These are phyloP conservation scores for Geodia barretti DNA, from an alignment of 37 sponge, comb jelly and placozoan genomes.

Conservation along the genomic window DNA sequence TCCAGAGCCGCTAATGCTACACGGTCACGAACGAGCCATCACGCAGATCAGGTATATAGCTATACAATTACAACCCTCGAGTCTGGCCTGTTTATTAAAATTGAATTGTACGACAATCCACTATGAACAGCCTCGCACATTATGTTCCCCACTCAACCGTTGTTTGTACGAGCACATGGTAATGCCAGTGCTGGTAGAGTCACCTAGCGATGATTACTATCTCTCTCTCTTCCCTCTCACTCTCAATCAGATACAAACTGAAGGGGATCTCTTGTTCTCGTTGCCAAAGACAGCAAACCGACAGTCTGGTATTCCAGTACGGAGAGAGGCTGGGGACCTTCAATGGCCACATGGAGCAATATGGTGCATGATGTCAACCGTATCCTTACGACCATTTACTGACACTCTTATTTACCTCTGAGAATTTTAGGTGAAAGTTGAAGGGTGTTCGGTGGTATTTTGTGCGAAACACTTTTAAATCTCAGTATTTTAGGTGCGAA, in stretches of 20 bases:
- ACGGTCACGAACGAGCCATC: slow-evolving; percentile 96
- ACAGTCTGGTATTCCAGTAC: slow-evolving; percentile 92
- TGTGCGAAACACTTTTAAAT: no score
- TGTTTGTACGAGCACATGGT: no score
- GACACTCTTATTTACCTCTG: neutral
- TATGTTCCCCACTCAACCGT: no score
- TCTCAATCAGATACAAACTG: slow-evolving; percentile 73
- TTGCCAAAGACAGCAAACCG: slow-evolving; percentile 86
- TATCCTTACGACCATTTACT: slow-evolving; percentile 55
- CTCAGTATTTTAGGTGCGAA: neutral
- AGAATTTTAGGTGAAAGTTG: no score
- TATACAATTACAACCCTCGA: no score
- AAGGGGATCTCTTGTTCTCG: slow-evolving; percentile 95
- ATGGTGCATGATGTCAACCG: slow-evolving; percentile 95
- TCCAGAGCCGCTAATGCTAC: slow-evolving; percentile 87
- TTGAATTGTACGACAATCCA: neutral
- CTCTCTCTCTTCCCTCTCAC: neutral
- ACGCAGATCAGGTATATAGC: slow-evolving; percentile 92
- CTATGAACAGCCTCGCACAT: no score
- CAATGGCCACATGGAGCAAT: slow-evolving; percentile 96
- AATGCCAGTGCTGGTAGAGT: no score
- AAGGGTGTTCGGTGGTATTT: no score
- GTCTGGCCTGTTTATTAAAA: no score
- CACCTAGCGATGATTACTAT: no score
- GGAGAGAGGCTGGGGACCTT: slow-evolving; percentile 98